Evolutionary conservation across 2,888 invertebrate species (phyloP), one percentile per base, ranked within the genome.

Genomic region (Lamellibrachia columna): DNA sequence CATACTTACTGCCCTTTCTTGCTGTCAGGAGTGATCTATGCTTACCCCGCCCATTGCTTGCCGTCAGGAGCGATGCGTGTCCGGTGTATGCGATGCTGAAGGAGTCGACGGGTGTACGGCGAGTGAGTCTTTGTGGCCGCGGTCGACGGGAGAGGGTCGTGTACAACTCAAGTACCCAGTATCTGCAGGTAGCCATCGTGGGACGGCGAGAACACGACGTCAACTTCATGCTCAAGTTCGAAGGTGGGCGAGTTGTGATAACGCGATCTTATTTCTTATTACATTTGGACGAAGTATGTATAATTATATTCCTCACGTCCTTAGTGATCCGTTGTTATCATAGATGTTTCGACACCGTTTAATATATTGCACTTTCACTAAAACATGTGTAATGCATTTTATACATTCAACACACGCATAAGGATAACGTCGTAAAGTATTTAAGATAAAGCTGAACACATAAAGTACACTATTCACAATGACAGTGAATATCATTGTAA

Each of bases 221-320:
- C 75, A 75, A 75, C 75, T 75, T 75, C 22, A 75, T 75, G 75
- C 22, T 75, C 75, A 75, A 75, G 75, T 75, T 75, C 75, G 75
- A 75, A 75, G 75, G 75, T 75, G 75, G 6, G 75, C 11, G 75
- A 4, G 75, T 22, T 75, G 15, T 22, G 75, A 15, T 75, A n/a
- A 75, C 22, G 75, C 22, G 15, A 1, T 75, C 75, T 22, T 22
- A 75, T 4, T 40, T 40, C 40, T 40, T 40, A 40, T 40, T 40
- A 40, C 40, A 40, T 40, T 40, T 40, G 40, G 40, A 40, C 40
- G 40, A 40, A 40, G 40, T 40, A 40, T 40, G 40, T 40, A 40
- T 0, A 40, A 40, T 40, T 40, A 40, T 40, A 40, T 40, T 40
- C 40, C 40, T 40, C 40, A 40, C 0, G 40, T 40, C 40, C 40